These are phyloP conservation scores for Frieseomelitta varia DNA, from an alignment of 1,140 invertebrate species.

Conservation along the genomic window DNA sequence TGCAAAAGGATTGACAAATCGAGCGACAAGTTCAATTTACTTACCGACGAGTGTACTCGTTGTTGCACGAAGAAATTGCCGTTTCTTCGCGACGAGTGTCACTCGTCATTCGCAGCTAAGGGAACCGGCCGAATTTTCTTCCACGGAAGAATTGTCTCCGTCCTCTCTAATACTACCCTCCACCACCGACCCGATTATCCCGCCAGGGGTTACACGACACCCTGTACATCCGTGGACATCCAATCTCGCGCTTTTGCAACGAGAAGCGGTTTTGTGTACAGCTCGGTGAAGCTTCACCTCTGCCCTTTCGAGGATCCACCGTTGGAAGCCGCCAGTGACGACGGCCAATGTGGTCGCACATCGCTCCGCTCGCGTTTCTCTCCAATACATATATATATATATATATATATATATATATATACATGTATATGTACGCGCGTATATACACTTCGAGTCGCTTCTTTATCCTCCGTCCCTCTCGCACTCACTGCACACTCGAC, in stretches of 20 bases:
- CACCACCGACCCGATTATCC: background rate
- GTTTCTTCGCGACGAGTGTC: too few species aligned
- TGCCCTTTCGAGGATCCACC: conserved; percentile 60
- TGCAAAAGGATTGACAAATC: too few species aligned
- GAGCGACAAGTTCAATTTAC: too few species aligned
- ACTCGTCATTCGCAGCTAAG: too few species aligned
- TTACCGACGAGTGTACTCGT: too few species aligned
- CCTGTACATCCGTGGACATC: conserved; percentile 38
- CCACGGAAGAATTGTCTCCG: background rate
- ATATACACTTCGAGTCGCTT: background rate
- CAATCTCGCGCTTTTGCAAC: conserved; percentile 61
- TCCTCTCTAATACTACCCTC: background rate
- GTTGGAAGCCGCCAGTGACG: conserved; percentile 33
- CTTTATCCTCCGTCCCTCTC: conserved; percentile 7
- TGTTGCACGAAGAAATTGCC: too few species aligned
- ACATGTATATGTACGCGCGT: background rate
- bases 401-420: too few species aligned
- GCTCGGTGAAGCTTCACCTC: conserved; percentile 58
- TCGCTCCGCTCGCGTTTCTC: conserved; percentile 44
- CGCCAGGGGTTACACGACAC: background rate
- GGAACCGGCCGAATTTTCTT: too few species aligned
- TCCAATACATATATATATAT: background rate
- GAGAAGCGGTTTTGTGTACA: conserved; percentile 51
- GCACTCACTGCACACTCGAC: background rate
- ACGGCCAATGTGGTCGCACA: conserved; percentile 57